phyloP scores from a whole-genome alignment of 2,113 vertebrate species.

The Nipponia nippon region DNA sequence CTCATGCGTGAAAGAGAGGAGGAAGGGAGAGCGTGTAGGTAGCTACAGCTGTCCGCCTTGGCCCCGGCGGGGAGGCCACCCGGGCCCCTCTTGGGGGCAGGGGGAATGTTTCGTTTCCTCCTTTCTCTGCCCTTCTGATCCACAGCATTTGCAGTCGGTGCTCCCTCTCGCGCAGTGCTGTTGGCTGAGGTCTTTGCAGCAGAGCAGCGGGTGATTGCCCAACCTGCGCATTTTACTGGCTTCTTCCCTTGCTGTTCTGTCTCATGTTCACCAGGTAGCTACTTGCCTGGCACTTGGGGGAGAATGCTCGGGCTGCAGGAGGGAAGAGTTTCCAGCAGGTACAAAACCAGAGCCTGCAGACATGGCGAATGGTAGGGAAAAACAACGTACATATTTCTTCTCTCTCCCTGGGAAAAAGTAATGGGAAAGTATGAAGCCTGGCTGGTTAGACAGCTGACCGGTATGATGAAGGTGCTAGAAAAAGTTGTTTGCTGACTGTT shows the following conservation, averaged over 20 bases:
- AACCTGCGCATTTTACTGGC: background rate
- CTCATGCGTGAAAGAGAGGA: background rate
- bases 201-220: background rate
- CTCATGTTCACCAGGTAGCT: background rate
- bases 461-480: background rate
- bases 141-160: background rate
- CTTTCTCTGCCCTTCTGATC: background rate
- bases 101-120: background rate
- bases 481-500: background rate
- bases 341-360: background rate
- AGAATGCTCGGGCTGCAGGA: background rate
- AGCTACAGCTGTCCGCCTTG: background rate
- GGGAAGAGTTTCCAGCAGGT: background rate
- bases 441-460: background rate
- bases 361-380: background rate
- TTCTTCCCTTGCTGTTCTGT: background rate
- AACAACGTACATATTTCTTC: background rate
- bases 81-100: rapidly evolving
- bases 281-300: background rate
- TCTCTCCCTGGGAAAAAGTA: background rate
- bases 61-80: background rate
- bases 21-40: rapidly evolving
- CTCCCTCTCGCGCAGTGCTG: rapidly evolving
- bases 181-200: background rate
- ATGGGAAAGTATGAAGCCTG: background rate